Evolutionary conservation across 2,888 invertebrate species (phyloP).

Genomic region (Malacosoma neustria): DNA sequence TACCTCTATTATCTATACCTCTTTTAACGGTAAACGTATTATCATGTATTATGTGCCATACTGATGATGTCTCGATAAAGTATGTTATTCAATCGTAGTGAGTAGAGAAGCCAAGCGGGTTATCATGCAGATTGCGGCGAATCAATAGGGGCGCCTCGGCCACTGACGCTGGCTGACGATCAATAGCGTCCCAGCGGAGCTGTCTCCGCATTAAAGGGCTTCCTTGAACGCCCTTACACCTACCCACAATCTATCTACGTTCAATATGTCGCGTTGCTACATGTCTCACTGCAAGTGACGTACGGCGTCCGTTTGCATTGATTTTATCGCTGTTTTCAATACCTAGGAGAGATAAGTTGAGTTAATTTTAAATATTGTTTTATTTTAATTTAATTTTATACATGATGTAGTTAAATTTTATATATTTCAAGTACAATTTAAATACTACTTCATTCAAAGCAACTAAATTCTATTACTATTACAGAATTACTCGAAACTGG

Average conservation of each 20-base stretch:
- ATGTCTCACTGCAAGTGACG: slow-evolving; percentile 19
- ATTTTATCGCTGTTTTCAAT: too few relatives aligned
- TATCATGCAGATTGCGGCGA: slow-evolving; percentile 75
- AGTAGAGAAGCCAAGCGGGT: slow-evolving; percentile 60
- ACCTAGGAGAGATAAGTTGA: too few relatives aligned
- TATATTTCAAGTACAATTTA: too few relatives aligned
- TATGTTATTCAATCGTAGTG: slow-evolving; percentile 39
- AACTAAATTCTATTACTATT: too few relatives aligned
- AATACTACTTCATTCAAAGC: too few relatives aligned
- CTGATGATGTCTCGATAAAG: slow-evolving; percentile 26
- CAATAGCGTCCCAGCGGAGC: slow-evolving; percentile 70
- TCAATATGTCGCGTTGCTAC: slow-evolving; percentile 27
- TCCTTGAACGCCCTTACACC: slow-evolving; percentile 71
- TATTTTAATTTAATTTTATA: too few relatives aligned
- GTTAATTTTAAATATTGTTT: too few relatives aligned
- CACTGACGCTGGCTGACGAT: slow-evolving; percentile 73
- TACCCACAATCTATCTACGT: slow-evolving; percentile 57
- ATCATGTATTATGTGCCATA: slow-evolving; percentile 20
- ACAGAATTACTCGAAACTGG: too few relatives aligned
- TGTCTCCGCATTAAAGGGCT: slow-evolving; percentile 73
- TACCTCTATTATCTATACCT: too few relatives aligned
- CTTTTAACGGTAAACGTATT: slow-evolving; percentile 17
- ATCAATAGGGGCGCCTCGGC: slow-evolving; percentile 70
- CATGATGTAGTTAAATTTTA: too few relatives aligned
- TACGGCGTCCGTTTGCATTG: too few relatives aligned